Conservation (phyloP, 2,888 invertebrate genomes). For the Sphaeridia pumilis region DNA sequence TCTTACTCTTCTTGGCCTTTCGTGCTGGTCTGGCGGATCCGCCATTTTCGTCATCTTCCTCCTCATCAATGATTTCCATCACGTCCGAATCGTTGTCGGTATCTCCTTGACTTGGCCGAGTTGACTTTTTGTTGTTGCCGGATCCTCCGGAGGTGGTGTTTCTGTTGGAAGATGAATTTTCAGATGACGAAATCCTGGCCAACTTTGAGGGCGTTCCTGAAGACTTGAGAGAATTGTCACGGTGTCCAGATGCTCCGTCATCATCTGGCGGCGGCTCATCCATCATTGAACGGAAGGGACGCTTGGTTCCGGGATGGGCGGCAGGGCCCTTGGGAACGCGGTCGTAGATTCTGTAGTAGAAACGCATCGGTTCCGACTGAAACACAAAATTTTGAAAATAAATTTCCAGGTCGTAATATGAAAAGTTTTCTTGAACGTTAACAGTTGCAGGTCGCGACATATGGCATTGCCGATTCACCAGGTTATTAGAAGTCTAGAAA, state of each 20-base stretch:
- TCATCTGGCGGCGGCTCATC: slow-evolving; percentile 33
- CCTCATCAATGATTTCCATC: slow-evolving; percentile 16
- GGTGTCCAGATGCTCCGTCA: slow-evolving; percentile 31
- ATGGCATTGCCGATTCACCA: no score
- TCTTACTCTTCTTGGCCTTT: not conserved
- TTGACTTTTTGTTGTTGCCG: not conserved
- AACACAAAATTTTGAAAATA: no score
- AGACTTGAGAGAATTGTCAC: slow-evolving; percentile 5
- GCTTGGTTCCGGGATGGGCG: slow-evolving; percentile 31
- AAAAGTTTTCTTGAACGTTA: no score
- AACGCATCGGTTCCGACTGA: slow-evolving; percentile 35
- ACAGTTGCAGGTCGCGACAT: no score
- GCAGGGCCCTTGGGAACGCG: slow-evolving; percentile 20
- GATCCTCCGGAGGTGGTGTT: not conserved
- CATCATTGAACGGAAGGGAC: slow-evolving; percentile 33
- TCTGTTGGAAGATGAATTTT: slow-evolving; percentile 15
- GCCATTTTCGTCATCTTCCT: not conserved
- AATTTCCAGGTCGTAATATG: no score
- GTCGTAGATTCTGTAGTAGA: slow-evolving; percentile 36
- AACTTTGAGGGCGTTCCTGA: slow-evolving; percentile 32
- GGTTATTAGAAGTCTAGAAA: no score
- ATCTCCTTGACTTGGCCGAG: not conserved
- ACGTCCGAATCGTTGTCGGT: slow-evolving; percentile 17
- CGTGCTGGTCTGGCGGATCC: not conserved
- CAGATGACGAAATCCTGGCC: slow-evolving; percentile 29